These are phyloP conservation scores for Patella ulyssiponensis DNA, from an alignment of 2,888 invertebrate species.

Conservation along the genomic window DNA sequence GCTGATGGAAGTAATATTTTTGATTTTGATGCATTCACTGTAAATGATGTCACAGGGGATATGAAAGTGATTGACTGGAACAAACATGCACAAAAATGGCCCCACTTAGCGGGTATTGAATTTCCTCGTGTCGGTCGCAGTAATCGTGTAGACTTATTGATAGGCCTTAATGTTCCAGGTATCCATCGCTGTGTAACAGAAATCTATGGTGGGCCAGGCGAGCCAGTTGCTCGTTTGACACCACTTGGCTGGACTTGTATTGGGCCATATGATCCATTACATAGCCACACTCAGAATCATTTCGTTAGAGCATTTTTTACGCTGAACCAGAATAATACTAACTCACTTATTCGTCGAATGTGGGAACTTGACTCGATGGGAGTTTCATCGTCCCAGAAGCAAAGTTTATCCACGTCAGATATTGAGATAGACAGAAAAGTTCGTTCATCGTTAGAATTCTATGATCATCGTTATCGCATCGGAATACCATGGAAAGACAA, in stretches of 20 bases:
- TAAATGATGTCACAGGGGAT: conserved; percentile 19
- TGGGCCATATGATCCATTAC: not conserved
- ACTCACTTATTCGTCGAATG: not conserved
- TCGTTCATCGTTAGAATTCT: not conserved
- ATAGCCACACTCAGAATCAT: not conserved
- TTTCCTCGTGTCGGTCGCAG: conserved; percentile 13
- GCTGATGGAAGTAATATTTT: not conserved
- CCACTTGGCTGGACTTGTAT: conserved; percentile 24
- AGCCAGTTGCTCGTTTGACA: conserved; percentile 21
- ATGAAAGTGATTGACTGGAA: conserved; percentile 18
- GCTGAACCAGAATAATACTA: not conserved
- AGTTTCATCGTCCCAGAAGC: not conserved
- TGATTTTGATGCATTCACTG: conserved; percentile 12
- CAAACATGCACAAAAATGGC: conserved; percentile 15
- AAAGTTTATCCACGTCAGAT: not conserved
- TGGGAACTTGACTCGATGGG: not conserved
- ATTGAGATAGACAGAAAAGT: not conserved
- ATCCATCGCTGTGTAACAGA: conserved; percentile 16
- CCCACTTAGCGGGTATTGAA: conserved; percentile 16
- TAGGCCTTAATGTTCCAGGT: too few relatives aligned
- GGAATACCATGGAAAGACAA: not conserved
- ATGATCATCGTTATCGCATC: not conserved
- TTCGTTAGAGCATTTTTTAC: not conserved
- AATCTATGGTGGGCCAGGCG: conserved; percentile 18
- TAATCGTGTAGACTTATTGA: too few relatives aligned